Evolutionary conservation across 1,140 invertebrate genomes (phyloP), one percentile per base, ranked within the genome.

Genomic region (Brachionus manjavacas): DNA sequence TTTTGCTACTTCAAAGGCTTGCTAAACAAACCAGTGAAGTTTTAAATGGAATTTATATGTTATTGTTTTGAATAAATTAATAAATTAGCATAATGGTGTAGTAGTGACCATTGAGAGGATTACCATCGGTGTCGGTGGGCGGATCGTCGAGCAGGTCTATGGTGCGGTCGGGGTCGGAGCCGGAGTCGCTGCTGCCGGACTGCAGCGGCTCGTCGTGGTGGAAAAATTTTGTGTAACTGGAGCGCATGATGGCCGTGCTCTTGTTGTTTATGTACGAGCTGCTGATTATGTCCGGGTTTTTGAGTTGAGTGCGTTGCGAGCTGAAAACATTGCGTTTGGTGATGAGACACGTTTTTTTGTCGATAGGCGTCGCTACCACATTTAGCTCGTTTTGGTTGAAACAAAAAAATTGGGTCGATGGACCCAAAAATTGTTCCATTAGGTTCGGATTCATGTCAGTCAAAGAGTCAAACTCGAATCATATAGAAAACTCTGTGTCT

Each of bases 391-490:
- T 81, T 64, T 60, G 64, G 23, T 81, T 81, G 79, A 81, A 81
- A 68, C 79, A 68, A 81, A 81, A 81, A 72, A 83, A 83, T 55
- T 83, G 81, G 16, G 81, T 70, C 41, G 81, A 83, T 83, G 81
- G 81, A 55, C 81, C 81, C 41, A 83, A 60, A 83, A 83, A 83
- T 72, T 83, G 81, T 72, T 83, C 81, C 64, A 83, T 49, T 55
- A 83, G 20, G n/a, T 66, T 68, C 25, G 81, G 81, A 83, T 83
- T 68, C 81, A 83, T 83, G 20, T 25, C 43, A 60, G 52, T 12
- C 9, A 46, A 46, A 11, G n/a, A n/a, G 3, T 66, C 4, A 66
- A 66, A n/a, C 12, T 70, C 35, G n/a, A 70, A 70, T 70, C 28
- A 70, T 70, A 35, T n/a, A 70, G 20, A 66, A 6, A 70, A 64